A percentile compares a stretch with the other conserved stretches of the same genome.
phyloP scores from a whole-genome alignment of 2,113 vertebrate genomes.

The Muscicapa adusta region DNA sequence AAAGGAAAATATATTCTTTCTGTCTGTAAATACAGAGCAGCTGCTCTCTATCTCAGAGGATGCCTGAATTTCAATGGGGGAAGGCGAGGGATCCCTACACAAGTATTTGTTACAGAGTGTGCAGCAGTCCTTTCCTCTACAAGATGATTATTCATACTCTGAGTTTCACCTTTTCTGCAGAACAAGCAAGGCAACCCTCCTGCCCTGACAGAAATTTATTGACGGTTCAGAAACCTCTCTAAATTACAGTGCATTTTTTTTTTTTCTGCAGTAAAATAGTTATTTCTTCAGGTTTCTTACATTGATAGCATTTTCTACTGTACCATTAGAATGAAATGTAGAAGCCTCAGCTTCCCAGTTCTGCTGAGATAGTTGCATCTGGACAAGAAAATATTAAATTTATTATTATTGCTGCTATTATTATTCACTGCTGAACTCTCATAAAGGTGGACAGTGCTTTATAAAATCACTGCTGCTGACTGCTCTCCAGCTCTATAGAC shows the following conservation, averaged over 20 bases:
- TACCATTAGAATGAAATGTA: conserved; percentile 12
- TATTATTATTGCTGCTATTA: not conserved
- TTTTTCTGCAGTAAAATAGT: not conserved
- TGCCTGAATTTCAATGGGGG: not conserved
- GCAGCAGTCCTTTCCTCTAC: not conserved
- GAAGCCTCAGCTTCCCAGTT: not conserved
- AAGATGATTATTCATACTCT: not conserved
- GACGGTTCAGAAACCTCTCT: not conserved
- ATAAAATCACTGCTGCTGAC: not conserved
- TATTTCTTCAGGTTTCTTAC: conserved; percentile 21
- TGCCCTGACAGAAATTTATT: not conserved
- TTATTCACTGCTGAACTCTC: conserved; percentile 6
- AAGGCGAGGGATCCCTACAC: not conserved
- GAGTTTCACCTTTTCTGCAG: not conserved
- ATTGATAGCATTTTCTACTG: not conserved
- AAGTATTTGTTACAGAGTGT: not conserved
- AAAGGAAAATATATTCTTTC: not conserved
- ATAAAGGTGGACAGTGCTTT: not conserved
- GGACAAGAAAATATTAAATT: not conserved
- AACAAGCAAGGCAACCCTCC: not conserved
- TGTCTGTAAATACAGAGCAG: conserved; percentile 24
- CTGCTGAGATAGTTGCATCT: not conserved
- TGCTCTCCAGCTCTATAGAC: not conserved
- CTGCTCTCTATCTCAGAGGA: not conserved
- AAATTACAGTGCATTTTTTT: not conserved